Conservation (phyloP, 2,113 vertebrate genomes). For the Hiodon tergisus region DNA sequence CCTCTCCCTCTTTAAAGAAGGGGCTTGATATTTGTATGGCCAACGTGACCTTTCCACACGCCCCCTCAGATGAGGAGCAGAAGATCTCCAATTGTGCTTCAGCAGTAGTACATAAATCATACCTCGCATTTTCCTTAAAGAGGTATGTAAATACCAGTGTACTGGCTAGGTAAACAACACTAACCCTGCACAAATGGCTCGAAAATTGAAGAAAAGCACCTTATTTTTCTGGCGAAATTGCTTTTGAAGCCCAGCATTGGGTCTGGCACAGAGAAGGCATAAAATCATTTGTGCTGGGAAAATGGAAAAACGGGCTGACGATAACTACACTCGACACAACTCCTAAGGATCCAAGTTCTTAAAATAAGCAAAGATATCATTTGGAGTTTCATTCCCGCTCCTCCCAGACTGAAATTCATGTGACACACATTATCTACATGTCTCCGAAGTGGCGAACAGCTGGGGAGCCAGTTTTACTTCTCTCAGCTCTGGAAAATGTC, state of each 20-base stretch:
- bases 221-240: conserved; percentile 99
- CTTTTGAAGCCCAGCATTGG: conserved; percentile 93
- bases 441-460: conserved; percentile 49
- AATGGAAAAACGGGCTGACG: conserved; percentile 88
- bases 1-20: conserved; percentile 85
- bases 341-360: conserved; percentile 71
- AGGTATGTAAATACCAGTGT: conserved; percentile 99
- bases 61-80: conserved; percentile 95
- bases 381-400: conserved; percentile 77
- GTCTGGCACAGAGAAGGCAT: conserved; percentile 82
- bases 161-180: conserved; percentile 99
- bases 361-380: conserved; percentile 91
- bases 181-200: conserved; percentile 97
- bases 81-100: conserved; percentile 96
- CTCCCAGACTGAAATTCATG: conserved; percentile 69
- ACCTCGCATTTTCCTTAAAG: conserved; percentile 88
- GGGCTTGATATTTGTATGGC: conserved; percentile 94
- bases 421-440: conserved; percentile 59
- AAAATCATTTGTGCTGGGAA: conserved; percentile 86
- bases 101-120: conserved; percentile 98
- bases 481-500: conserved; percentile 43
- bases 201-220: conserved; percentile 99
- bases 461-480: conserved; percentile 36
- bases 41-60: conserved; percentile 88
- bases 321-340: conserved; percentile 85